Evolutionary conservation across 1,140 invertebrate genomes (phyloP), one percentile per base, ranked within the genome.

Genomic region (Zaprionus tsacasi): DNA sequence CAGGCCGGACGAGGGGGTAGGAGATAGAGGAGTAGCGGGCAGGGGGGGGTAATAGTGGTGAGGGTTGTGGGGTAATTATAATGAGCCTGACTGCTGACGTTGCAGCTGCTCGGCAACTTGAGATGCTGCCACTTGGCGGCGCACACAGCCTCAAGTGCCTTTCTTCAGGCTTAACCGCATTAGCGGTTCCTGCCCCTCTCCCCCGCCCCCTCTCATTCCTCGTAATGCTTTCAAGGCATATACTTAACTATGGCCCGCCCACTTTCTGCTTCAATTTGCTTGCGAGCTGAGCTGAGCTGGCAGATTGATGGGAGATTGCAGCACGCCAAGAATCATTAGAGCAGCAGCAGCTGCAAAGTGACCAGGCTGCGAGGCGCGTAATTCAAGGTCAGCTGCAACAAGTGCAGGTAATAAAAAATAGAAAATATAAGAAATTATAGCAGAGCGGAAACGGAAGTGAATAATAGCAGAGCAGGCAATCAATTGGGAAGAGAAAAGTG

Each of bases 71-170:
- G 35, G 27, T 66, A 70, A 71, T 66, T 71, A 60, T 76, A 76
- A 76, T 71, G 60, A 71, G 57, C n/a, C 66, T 21, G 63, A 57
- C 58, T 64, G 72, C 52, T 70, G 66, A 69, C 40, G 52, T 60
- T 38, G 70, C 50, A 54, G 55, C 13, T 38, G 45, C 56, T 15
- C 60, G 48, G 52, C 50, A 64, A 25, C 50, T 48, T 60, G 63
- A 25, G 33, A 6, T 21, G 40, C 36, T 50, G 65, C 40, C 52
- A 57, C 40, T 67, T 35, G 27, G n/a, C 21, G 27, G n/a, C 21
- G 21, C 13, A 0, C 15, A 38, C 8, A 4, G 6, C 33, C 33
- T 65, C 36, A 56, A 59, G 56, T 30, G 56, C 25, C 33, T 43
- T 55, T 57, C 30, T 70, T 36, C 30, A 8, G 27, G 36, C 43